phyloP scores from a whole-genome alignment of 2,888 invertebrate species.

The Conistra vaccinii region DNA sequence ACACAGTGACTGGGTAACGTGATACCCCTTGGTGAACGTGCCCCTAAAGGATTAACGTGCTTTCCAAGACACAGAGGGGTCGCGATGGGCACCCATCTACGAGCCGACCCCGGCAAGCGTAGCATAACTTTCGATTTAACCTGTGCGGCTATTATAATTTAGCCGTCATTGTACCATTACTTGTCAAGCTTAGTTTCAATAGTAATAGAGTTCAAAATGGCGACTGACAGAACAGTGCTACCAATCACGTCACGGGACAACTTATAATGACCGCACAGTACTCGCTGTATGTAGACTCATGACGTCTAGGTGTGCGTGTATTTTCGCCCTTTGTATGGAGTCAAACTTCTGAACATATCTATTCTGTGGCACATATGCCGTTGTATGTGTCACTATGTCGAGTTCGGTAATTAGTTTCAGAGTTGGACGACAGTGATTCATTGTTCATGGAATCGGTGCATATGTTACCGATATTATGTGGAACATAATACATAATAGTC shows the following conservation, averaged over 20 bases:
- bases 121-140: not conserved
- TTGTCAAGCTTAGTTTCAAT: too few species aligned
- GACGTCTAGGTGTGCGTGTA: not conserved
- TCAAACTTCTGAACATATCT: conserved; percentile 7
- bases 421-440: conserved; percentile 43
- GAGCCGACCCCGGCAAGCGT: not conserved
- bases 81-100: not conserved
- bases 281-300: not conserved
- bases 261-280: not conserved
- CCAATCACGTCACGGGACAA: too few species aligned
- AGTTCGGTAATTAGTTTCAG: conserved; percentile 53
- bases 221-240: too few species aligned
- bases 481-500: conserved; percentile 27
- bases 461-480: conserved; percentile 46
- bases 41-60: not conserved
- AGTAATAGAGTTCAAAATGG: too few species aligned
- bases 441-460: conserved; percentile 47
- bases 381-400: conserved; percentile 57
- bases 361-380: not conserved
- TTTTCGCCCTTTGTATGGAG: not conserved
- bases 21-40: too few species aligned
- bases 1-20: too few species aligned
- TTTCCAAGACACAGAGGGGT: not conserved
- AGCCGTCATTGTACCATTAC: too few species aligned
- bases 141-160: too few species aligned